Percentiles rank a stretch among this genome's conserved stretches.
Conservation (phyloP, 92 coral and sea anemone species). For the Virgularia gustaviana region DNA sequence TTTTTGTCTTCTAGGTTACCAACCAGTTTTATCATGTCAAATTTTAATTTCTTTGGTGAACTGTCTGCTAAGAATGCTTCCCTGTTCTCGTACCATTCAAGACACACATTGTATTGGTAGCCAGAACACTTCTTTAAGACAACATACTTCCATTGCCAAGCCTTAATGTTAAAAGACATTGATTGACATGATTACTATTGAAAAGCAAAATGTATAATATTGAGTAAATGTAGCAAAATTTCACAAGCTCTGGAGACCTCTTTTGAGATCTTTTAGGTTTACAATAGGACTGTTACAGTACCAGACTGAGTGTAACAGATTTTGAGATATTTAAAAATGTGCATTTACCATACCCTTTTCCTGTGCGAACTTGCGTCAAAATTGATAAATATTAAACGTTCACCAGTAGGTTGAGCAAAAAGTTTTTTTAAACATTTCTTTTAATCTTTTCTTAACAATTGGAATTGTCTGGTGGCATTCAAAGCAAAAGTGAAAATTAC, state of each 20-base stretch:
- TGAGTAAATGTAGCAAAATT: background rate
- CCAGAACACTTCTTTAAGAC: slow-evolving; percentile 8
- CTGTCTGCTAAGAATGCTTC: background rate
- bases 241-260: background rate
- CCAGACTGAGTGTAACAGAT: background rate
- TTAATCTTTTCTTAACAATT: too few species aligned
- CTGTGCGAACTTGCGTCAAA: too few species aligned
- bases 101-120: background rate
- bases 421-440: too few species aligned
- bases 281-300: background rate
- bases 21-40: slow-evolving; percentile 1
- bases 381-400: too few species aligned
- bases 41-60: background rate
- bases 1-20: background rate
- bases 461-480: too few species aligned
- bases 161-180: background rate
- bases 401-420: too few species aligned
- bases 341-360: background rate
- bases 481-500: too few species aligned
- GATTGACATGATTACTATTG: background rate
- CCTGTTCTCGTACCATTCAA: slow-evolving; percentile 27
- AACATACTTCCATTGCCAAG: slow-evolving; percentile 24
- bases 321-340: background rate
- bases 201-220: background rate
- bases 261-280: too few species aligned